Base-by-base conservation (phyloP, 2,888 invertebrate species). In the Beris morrisii region DNA sequence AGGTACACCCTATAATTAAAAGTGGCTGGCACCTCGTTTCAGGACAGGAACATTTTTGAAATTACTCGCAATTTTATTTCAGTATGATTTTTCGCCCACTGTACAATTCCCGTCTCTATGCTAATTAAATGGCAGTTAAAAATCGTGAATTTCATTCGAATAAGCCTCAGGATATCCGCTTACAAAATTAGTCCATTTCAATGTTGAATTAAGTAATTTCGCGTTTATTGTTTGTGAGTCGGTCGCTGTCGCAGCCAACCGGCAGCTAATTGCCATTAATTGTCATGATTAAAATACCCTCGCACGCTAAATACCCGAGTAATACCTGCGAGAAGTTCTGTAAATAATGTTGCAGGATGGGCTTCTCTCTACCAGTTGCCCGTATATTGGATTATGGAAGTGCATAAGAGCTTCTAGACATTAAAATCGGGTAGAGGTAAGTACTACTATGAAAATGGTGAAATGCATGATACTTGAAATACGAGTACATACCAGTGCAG, bases 141-240 rank as follows among this genome's bases (percentile, higher is more conserved):
- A 48, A 22, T 48, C 48, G 65, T 31, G 38, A 32, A 48, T 44
- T 55, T 15, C 53, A 38, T 31, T 43, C 30, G 28, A 28, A 64
- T 61, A 65, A 61, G 50, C 32, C 13, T n/a, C 68, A 67, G 65
- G 68, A 68, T 55, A 59, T 65, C 68, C 65, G 65, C 11, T 52
- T 46, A 68, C 68, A 59, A 61, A 68, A 68, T 68, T 65, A 65
- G 57, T 64, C 65, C 68, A 68, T 65, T 68, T 65, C 50, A 58
- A 54, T 55, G 61, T 59, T 61, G 65, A 65, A 68, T 68, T 65
- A 68, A 68, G 65, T 65, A 68, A 68, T 68, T 68, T 68, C 11
- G 54, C 57, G 32, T 65, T 68, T 65, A 54, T 56, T 54, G 59
- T 64, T 38, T n/a, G 56, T 46, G 12, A 44, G 11, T n/a, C 52